Evolutionary conservation across 2,113 vertebrate genomes (phyloP).

Genomic region (Hydropotes inermis): DNA sequence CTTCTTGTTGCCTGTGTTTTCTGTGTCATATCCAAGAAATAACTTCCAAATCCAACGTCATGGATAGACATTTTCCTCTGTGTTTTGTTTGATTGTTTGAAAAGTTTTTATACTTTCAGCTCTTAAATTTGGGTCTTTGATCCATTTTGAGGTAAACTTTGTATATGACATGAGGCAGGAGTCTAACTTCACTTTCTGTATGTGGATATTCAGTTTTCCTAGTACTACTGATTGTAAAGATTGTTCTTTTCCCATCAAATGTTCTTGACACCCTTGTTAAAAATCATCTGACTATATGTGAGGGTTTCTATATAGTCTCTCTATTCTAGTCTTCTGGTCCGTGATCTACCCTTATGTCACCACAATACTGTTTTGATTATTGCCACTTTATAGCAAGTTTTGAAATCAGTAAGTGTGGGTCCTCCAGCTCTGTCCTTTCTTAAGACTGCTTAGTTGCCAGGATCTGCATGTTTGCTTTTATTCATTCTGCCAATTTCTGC

Average conservation of each 20-base stretch:
- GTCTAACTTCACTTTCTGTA: background rate
- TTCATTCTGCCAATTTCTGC: background rate
- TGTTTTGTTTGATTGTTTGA: background rate
- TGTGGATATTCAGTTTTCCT: background rate
- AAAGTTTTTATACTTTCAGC: background rate
- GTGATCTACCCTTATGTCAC: background rate
- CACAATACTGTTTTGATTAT: background rate
- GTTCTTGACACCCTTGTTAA: background rate
- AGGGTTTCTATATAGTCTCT: background rate
- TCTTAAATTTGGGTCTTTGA: background rate
- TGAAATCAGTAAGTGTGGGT: background rate
- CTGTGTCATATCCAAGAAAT: background rate
- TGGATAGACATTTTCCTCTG: too few species aligned
- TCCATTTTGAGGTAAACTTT: background rate
- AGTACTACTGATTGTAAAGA: background rate
- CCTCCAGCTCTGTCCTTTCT: background rate
- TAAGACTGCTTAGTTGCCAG: background rate
- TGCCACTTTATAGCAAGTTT: background rate
- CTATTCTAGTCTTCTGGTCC: background rate
- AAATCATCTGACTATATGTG: background rate
- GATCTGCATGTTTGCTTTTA: background rate
- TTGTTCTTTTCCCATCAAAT: background rate
- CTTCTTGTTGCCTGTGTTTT: background rate
- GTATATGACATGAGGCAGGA: background rate
- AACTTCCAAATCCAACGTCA: background rate